Conservation (phyloP, 2,113 vertebrate genomes). For the Noctilio leporinus region DNA sequence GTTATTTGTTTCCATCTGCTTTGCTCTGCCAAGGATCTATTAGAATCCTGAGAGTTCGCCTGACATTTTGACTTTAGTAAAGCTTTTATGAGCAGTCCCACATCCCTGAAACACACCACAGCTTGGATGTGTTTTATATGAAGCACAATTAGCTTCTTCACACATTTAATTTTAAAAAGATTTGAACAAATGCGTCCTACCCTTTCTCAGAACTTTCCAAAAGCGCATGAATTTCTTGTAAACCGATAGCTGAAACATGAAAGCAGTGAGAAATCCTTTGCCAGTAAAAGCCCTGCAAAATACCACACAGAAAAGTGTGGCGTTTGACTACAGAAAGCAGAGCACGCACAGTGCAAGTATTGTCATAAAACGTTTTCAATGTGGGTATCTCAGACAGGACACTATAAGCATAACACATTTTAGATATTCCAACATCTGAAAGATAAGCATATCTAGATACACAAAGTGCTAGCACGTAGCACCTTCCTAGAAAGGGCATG, state of each 20-base stretch:
- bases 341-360: neutral
- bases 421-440: constrained; percentile 41
- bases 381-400: neutral
- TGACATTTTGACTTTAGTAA: constrained; percentile 15
- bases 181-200: constrained; percentile 11
- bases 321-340: constrained; percentile 9
- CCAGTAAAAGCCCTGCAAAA: constrained; percentile 53
- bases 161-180: constrained; percentile 13
- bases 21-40: neutral
- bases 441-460: constrained; percentile 6
- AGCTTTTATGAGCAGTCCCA: constrained; percentile 16
- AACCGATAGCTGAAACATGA: constrained; percentile 54
- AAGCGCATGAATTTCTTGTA: constrained; percentile 56
- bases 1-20: neutral
- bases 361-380: constrained; percentile 42
- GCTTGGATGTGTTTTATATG: constrained; percentile 23
- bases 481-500: constrained; percentile 56
- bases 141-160: neutral
- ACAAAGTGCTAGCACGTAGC: constrained; percentile 23
- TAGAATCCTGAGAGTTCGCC: neutral
- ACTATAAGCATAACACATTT: constrained; percentile 40
- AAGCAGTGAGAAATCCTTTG: constrained; percentile 47
- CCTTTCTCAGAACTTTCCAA: constrained; percentile 59
- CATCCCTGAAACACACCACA: neutral
- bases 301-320: neutral